Conservation (phyloP, 2,113 vertebrate species). For the Melospiza melodia region DNA sequence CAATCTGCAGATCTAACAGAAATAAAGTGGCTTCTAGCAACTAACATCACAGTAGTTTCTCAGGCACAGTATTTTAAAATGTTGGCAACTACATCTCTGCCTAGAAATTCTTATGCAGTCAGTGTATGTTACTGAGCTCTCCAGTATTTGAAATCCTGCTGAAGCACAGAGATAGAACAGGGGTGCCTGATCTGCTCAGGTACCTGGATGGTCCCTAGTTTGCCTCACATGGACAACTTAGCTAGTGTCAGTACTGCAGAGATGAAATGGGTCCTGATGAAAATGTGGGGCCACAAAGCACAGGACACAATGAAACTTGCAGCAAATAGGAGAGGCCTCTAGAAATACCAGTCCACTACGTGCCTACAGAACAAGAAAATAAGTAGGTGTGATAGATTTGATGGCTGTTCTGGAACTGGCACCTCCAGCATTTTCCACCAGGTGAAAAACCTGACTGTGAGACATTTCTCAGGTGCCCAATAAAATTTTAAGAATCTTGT, state of each 20-base stretch:
- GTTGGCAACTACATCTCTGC: neutral
- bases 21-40: neutral
- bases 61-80: neutral
- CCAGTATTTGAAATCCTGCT: neutral
- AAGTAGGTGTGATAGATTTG: constrained; percentile 53
- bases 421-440: constrained; percentile 57
- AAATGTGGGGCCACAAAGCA: neutral
- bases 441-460: constrained; percentile 55
- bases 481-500: constrained; percentile 52
- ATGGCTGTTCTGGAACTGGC: constrained; percentile 24
- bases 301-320: neutral
- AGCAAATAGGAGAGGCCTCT: neutral
- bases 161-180: neutral
- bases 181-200: neutral
- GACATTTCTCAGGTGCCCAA: constrained; percentile 53
- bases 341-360: neutral
- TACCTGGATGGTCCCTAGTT: neutral
- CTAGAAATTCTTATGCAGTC: neutral
- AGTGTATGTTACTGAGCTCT: neutral
- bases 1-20: neutral
- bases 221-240: neutral
- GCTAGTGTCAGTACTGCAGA: neutral
- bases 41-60: neutral
- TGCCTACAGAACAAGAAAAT: constrained; percentile 30
- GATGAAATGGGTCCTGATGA: neutral